Base-by-base conservation (phyloP, 2,797 vertebrate species). In the Ctenopoma multispine region DNA sequence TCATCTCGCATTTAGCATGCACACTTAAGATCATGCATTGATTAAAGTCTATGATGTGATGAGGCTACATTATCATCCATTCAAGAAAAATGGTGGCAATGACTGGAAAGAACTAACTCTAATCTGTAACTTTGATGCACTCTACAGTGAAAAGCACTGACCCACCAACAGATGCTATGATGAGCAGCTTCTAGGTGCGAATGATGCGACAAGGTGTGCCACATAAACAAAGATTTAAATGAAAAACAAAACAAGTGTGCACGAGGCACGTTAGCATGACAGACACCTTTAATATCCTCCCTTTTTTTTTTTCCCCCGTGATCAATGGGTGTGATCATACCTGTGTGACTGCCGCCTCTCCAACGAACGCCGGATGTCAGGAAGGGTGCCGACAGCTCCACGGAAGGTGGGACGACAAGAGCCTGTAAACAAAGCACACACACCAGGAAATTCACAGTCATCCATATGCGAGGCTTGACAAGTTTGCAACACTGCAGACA, bases 241-340 rank as follows among this genome's bases (percentile, higher is more conserved):
- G 79, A 83, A 82, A 8, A 83, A 77, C 67, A 75, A 83, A 88
- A 77, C 64, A 72, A 21, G 63, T 54, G 77, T 50, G 77, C 21
- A 43, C 14, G 13, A n/a, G 72, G 46, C 4, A 55, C 75, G 69
- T 63, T 54, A 62, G 63, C 59, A 67, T 88, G 96, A 96, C 95
- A 96, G 96, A 93, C 94, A 94, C 90, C 93, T 95, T 93, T 93
- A 93, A 95, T 95, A 95, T 92, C 94, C 94, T 94, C 90, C 88
- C 78, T 82, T 85, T 92, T 94, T 27, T 6, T 10, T 10, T 3
- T 8, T 1, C 72, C 69, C 54, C 67, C 51, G 83, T 84, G 90
- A 92, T 93, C 92, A 93, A 91, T 91, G 58, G 86, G 83, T 75
- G 83, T 77, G 89, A 93, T 90, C 87, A 72, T 94, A 94, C 94